These are phyloP conservation scores for Isaurus tuberculatus DNA, from an alignment of 92 coral and sea anemone species.

Conservation along the genomic window DNA sequence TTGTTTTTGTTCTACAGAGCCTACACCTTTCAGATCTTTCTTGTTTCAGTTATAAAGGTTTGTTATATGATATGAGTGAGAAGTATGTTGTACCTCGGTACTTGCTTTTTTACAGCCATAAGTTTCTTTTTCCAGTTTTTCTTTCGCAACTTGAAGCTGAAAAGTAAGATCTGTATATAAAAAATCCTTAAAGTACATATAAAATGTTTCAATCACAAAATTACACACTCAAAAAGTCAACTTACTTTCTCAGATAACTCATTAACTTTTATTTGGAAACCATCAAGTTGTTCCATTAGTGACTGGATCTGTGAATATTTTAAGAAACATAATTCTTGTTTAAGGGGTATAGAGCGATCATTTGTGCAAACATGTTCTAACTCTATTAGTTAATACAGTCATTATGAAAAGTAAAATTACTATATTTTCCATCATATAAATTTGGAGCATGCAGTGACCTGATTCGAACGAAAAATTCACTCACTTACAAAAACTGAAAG, in stretches of 20 bases:
- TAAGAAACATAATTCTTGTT: background rate
- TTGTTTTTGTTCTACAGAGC: no score
- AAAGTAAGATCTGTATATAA: background rate
- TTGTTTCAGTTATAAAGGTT: background rate
- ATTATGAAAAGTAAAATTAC: no score
- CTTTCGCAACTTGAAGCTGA: constrained; percentile 24
- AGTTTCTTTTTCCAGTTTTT: constrained; percentile 46
- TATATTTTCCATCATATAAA: no score
- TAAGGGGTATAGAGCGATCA: background rate
- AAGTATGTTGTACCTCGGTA: constrained; percentile 20
- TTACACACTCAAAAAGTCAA: background rate
- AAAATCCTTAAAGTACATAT: background rate
- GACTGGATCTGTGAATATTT: constrained; percentile 51
- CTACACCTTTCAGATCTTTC: background rate
- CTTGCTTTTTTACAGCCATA: constrained; percentile 31
- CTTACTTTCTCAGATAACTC: constrained; percentile 65
- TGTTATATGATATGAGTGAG: background rate
- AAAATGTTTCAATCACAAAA: background rate
- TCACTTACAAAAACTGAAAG: no score
- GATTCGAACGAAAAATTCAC: no score
- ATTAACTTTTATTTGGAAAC: constrained; percentile 55
- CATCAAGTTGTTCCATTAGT: constrained; percentile 55
- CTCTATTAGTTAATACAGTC: background rate
- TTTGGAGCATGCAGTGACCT: no score
- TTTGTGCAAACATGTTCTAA: background rate